Evolutionary conservation across 2,113 vertebrate species (phyloP).

Genomic region (Stictonetta naevosa): DNA sequence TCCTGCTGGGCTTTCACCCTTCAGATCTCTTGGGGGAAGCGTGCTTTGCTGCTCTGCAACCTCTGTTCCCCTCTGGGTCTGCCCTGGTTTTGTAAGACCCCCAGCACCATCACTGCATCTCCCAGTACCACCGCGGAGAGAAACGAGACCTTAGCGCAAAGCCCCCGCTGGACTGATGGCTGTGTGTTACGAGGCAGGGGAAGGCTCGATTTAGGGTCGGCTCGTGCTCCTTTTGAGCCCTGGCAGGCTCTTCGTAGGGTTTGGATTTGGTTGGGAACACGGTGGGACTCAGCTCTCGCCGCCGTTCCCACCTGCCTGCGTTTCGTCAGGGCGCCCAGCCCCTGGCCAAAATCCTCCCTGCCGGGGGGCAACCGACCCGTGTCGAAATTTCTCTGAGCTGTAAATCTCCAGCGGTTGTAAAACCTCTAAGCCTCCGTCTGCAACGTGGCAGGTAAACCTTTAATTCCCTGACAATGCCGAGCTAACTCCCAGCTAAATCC

Average conservation of each 20-base stretch:
- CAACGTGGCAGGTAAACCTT: neutral
- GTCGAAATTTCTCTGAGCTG: constrained; percentile 21
- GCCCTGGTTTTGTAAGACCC: accelerated
- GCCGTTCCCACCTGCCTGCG: neutral
- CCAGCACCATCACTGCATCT: neutral
- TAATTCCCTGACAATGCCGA: constrained; percentile 41
- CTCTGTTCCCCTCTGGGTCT: accelerated
- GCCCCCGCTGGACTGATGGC: accelerated
- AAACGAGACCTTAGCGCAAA: neutral
- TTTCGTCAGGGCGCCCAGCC: neutral
- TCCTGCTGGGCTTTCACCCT: accelerated
- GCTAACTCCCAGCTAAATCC: constrained; percentile 42
- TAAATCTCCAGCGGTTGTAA: constrained; percentile 25
- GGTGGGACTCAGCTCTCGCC: neutral
- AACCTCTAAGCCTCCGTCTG: constrained; percentile 31
- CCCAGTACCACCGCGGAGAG: accelerated
- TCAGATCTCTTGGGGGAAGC: accelerated
- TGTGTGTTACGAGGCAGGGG: accelerated
- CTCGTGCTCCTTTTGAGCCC: neutral
- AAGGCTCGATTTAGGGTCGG: neutral
- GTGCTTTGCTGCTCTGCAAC: neutral
- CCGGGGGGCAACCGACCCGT: neutral
- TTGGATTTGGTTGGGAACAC: neutral
- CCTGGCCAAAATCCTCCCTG: constrained; percentile 31
- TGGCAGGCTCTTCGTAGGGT: neutral